A percentile compares a stretch with the other conserved stretches of the same genome.
These are phyloP conservation scores for Crypturellus tataupa DNA, from an alignment of 2,797 vertebrate genomes.

Conservation along the genomic window DNA sequence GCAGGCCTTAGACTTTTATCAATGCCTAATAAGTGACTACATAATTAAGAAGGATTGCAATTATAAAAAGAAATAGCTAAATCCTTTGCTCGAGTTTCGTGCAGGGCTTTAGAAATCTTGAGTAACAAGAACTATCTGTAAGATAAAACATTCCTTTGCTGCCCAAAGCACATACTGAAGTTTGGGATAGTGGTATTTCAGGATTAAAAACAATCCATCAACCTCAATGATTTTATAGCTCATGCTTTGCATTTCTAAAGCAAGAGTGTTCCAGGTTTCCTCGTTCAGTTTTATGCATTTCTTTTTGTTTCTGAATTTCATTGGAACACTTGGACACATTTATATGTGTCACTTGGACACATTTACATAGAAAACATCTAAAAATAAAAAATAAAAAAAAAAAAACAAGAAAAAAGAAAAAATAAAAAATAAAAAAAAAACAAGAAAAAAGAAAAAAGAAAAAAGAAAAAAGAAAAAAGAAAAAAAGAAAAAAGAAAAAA, in stretches of 20 bases:
- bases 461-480: background rate
- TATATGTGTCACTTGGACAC: background rate
- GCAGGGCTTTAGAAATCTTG: background rate
- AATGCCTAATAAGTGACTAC: fast-evolving
- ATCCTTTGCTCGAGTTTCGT: background rate
- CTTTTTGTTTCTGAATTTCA: background rate
- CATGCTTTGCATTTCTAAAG: background rate
- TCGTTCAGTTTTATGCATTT: fast-evolving
- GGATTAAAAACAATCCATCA: background rate
- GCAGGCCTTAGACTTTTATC: background rate
- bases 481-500: no score
- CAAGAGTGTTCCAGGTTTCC: fast-evolving
- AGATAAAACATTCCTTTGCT: background rate
- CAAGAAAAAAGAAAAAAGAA: no score
- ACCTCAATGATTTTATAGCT: background rate
- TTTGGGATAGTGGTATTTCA: background rate
- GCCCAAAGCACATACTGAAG: background rate
- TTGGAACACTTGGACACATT: background rate
- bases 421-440: background rate
- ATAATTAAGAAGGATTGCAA: background rate
- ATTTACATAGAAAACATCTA: background rate
- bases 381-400: background rate
- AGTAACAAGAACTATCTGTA: background rate
- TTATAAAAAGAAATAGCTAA: background rate
- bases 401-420: no score